A percentile compares a stretch with the other conserved stretches of the same genome.
These are phyloP conservation scores for Bruchidius siliquastri DNA, from an alignment of 2,888 invertebrate species.

Conservation along the genomic window DNA sequence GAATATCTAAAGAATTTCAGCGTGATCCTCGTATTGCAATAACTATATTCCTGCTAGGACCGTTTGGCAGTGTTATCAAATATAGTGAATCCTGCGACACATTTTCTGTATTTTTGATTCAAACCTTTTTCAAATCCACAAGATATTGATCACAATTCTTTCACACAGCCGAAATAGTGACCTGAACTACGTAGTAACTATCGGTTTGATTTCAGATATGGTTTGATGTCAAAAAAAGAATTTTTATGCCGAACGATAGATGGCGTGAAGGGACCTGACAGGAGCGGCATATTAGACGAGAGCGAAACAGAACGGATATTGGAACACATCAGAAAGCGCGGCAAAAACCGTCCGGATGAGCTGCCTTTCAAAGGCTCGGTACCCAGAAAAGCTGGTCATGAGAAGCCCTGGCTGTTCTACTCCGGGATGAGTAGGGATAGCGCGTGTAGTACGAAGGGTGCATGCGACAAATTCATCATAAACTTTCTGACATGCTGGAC, in stretches of 20 bases:
- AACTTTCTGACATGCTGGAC: conserved; percentile 44
- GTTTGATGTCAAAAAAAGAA: conserved; percentile 61
- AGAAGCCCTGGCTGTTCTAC: conserved; percentile 33
- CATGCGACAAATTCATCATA: conserved; percentile 39
- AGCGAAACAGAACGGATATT: conserved; percentile 48
- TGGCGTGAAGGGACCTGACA: conserved; percentile 45
- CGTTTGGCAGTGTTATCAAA: too few relatives aligned
- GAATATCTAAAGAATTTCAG: too few relatives aligned
- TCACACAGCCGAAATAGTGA: too few relatives aligned
- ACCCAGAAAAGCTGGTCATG: conserved; percentile 27
- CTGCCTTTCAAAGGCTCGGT: conserved; percentile 37
- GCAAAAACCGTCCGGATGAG: conserved; percentile 31
- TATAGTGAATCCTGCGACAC: too few relatives aligned
- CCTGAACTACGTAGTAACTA: too few relatives aligned
- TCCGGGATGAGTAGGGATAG: conserved; percentile 23
- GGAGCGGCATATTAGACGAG: conserved; percentile 52
- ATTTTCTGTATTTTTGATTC: too few relatives aligned
- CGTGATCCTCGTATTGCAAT: too few relatives aligned
- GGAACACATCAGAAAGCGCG: conserved; percentile 38
- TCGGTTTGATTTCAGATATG: conserved; percentile 60
- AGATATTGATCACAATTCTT: too few relatives aligned
- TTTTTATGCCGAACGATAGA: conserved; percentile 47
- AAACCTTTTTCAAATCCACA: too few relatives aligned
- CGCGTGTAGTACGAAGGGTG: conserved; percentile 16
- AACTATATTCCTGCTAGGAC: too few relatives aligned